These are phyloP conservation scores for Lophotis ruficrista DNA, from an alignment of 2,113 vertebrate genomes.

Conservation along the genomic window DNA sequence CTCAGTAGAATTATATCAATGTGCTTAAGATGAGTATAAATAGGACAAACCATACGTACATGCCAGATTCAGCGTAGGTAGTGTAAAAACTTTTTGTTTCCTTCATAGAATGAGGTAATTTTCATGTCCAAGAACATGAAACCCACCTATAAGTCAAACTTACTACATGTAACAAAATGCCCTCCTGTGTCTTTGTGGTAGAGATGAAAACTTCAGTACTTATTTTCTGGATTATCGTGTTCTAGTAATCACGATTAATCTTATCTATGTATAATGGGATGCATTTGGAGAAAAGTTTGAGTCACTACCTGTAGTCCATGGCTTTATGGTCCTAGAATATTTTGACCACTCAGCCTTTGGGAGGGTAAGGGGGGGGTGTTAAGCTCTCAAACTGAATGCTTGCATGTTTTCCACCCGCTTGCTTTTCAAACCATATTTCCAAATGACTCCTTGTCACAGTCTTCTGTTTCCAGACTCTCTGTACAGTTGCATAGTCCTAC, in stretches of 20 bases:
- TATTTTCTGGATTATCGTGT: not conserved
- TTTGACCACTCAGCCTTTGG: not conserved
- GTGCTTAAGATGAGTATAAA: not conserved
- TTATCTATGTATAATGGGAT: not conserved
- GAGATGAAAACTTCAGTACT: not conserved
- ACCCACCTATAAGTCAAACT: not conserved
- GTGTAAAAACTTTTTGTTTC: not conserved
- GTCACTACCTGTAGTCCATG: not conserved
- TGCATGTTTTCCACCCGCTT: not conserved
- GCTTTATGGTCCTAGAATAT: not conserved
- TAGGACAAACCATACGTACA: not conserved
- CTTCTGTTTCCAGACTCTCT: slow-evolving; percentile 35
- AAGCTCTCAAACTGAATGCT: not conserved
- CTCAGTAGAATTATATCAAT: not conserved
- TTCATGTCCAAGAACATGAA: not conserved
- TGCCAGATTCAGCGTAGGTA: not conserved
- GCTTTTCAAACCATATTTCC: not conserved
- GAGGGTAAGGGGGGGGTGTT: not conserved
- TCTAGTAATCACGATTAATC: not conserved
- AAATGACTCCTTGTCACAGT: not conserved
- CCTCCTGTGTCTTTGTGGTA: not conserved
- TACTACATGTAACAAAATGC: not conserved
- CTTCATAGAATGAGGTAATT: not conserved
- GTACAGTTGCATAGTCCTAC: not conserved
- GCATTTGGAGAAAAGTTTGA: not conserved